A percentile compares a stretch with the other conserved stretches of the same genome.
Conservation (phyloP, 2,797 vertebrate species). For the Alosa sapidissima region DNA sequence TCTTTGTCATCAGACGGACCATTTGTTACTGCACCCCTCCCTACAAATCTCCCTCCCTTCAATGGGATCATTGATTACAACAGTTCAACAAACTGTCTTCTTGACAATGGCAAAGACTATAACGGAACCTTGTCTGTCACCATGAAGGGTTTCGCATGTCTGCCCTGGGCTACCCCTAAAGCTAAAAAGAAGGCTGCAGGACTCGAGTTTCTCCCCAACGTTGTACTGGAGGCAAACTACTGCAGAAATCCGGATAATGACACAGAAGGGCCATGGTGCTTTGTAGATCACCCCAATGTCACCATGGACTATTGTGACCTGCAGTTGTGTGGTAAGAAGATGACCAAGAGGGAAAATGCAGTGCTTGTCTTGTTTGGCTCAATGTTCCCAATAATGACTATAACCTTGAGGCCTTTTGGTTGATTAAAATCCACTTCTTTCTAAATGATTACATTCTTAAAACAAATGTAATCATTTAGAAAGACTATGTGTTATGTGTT, state of each 20-base stretch:
- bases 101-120: conserved; percentile 74
- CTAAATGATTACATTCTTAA: too few species aligned
- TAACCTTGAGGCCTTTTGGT: too few species aligned
- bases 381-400: too few species aligned
- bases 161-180: conserved; percentile 73
- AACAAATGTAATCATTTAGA: too few species aligned
- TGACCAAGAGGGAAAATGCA: neutral
- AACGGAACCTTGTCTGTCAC: conserved; percentile 74
- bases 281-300: conserved; percentile 59
- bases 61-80: neutral
- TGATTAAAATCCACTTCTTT: too few species aligned
- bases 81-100: conserved; percentile 64
- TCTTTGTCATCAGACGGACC: conserved; percentile 58
- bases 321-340: conserved; percentile 82
- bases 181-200: conserved; percentile 57
- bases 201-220: conserved; percentile 67
- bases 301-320: conserved; percentile 84
- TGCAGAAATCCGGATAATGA: conserved; percentile 92
- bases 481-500: too few species aligned
- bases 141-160: conserved; percentile 70
- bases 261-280: conserved; percentile 91
- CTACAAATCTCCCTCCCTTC: neutral
- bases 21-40: conserved; percentile 51
- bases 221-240: conserved; percentile 81
- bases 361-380: neutral